Evolutionary conservation across 2,888 invertebrate genomes (phyloP).

Genomic region (Phymatocera aterrima): DNA sequence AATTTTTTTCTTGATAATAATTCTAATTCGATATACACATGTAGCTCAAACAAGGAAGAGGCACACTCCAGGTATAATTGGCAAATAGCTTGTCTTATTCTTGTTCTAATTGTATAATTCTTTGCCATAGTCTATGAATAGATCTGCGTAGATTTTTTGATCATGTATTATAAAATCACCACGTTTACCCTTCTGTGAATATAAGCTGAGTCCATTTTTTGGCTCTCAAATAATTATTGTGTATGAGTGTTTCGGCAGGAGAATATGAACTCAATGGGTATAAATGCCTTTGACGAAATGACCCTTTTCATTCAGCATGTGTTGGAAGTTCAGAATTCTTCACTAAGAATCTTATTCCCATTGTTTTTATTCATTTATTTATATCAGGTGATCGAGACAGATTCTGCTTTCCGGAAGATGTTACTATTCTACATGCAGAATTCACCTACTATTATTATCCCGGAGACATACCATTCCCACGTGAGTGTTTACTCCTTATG

Average conservation of each 20-base stretch:
- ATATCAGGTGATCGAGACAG: slow-evolving; percentile 84
- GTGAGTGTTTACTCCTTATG: slow-evolving; percentile 78
- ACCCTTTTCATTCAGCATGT: slow-evolving; percentile 19
- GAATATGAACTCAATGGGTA: background rate
- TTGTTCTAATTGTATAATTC: slow-evolving; percentile 56
- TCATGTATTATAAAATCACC: background rate
- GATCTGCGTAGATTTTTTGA: too few relatives aligned
- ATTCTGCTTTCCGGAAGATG: slow-evolving; percentile 91
- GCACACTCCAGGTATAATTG: slow-evolving; percentile 70
- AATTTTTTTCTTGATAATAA: slow-evolving; percentile 45
- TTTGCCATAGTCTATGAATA: slow-evolving; percentile 6
- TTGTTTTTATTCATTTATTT: slow-evolving; percentile 48
- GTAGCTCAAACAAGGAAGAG: slow-evolving; percentile 73
- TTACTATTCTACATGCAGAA: slow-evolving; percentile 95
- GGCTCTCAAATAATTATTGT: background rate
- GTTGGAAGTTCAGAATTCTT: background rate
- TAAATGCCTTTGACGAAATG: background rate
- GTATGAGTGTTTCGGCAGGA: background rate
- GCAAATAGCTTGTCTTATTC: slow-evolving; percentile 61
- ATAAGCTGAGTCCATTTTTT: background rate
- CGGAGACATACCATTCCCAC: slow-evolving; percentile 90
- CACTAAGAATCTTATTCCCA: background rate
- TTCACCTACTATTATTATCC: slow-evolving; percentile 98
- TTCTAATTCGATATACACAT: slow-evolving; percentile 65
- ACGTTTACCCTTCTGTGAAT: background rate